These are phyloP conservation scores for Chironomus riparius DNA, from an alignment of 2,888 invertebrate genomes.

Conservation along the genomic window DNA sequence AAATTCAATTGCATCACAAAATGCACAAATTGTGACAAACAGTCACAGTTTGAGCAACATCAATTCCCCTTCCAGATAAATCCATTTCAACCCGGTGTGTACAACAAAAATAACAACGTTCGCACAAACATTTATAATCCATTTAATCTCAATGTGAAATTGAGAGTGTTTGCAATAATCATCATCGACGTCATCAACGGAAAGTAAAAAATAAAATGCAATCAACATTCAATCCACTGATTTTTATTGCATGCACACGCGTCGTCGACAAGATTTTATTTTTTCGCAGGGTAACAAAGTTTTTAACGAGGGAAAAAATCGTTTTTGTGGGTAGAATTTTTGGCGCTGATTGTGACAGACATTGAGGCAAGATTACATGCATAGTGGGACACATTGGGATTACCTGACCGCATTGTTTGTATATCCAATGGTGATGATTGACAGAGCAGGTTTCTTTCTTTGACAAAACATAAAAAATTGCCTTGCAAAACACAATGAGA, in stretches of 20 bases:
- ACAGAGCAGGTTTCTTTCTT: constrained; percentile 7
- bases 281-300: background rate
- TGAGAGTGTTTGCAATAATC: background rate
- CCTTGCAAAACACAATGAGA: background rate
- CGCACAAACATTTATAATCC: constrained; percentile 15
- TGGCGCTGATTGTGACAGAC: constrained; percentile 24
- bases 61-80: too few relatives aligned
- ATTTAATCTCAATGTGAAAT: constrained; percentile 6
- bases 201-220: too few relatives aligned
- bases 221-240: background rate
- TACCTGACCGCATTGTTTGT: constrained; percentile 26
- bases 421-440: constrained; percentile 7
- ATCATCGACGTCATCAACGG: too few relatives aligned
- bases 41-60: too few relatives aligned
- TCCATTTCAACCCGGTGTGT: too few relatives aligned
- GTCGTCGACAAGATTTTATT: background rate
- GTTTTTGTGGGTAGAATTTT: constrained; percentile 1
- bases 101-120: too few relatives aligned
- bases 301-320: background rate
- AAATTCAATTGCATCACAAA: too few relatives aligned
- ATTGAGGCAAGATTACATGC: constrained; percentile 15
- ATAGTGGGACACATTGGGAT: background rate
- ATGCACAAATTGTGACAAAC: too few relatives aligned
- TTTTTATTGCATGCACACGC: constrained; percentile 18
- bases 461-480: background rate